phyloP scores from a whole-genome alignment of 2,888 invertebrate species.

The Meiosimyza decipiens region DNA sequence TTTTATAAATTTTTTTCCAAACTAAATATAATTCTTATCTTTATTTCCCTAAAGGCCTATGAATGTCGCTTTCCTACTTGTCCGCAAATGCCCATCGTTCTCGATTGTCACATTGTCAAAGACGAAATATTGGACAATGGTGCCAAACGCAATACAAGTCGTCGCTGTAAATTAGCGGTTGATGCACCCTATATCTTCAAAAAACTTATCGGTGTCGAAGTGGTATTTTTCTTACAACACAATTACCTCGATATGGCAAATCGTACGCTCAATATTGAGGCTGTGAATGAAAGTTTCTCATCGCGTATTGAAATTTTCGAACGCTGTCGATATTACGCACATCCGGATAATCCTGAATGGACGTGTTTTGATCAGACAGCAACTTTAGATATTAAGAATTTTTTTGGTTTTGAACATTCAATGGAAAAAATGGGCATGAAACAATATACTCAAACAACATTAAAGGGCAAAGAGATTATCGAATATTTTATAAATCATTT shows the following conservation, averaged over 20 bases:
- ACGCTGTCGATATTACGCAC: slow-evolving; percentile 77
- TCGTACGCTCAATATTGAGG: slow-evolving; percentile 87
- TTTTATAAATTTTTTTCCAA: too few relatives aligned
- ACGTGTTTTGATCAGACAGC: slow-evolving; percentile 96
- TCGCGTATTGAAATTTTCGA: slow-evolving; percentile 86
- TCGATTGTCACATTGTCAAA: slow-evolving; percentile 84
- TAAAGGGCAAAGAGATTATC: slow-evolving; percentile 88
- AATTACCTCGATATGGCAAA: slow-evolving; percentile 84
- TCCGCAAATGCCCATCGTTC: slow-evolving; percentile 93
- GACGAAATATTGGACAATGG: slow-evolving; percentile 84
- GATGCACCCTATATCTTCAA: slow-evolving; percentile 95
- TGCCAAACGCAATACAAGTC: slow-evolving; percentile 80
- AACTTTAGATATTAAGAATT: slow-evolving; percentile 90
- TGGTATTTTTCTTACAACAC: slow-evolving; percentile 89
- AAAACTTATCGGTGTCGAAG: slow-evolving; percentile 94
- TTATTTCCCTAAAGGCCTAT: slow-evolving; percentile 79
- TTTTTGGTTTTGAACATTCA: slow-evolving; percentile 93
- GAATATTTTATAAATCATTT: slow-evolving; percentile 87
- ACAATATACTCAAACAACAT: slow-evolving; percentile 79
- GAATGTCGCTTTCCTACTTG: slow-evolving; percentile 93
- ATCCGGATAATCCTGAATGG: slow-evolving; percentile 93
- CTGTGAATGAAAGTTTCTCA: slow-evolving; percentile 91
- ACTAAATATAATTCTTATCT: slow-evolving; percentile 9
- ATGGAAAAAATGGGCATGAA: slow-evolving; percentile 97
- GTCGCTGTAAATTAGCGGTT: slow-evolving; percentile 89